These are phyloP conservation scores for Carassius carassius DNA, from an alignment of 2,113 vertebrate species.

Conservation along the genomic window DNA sequence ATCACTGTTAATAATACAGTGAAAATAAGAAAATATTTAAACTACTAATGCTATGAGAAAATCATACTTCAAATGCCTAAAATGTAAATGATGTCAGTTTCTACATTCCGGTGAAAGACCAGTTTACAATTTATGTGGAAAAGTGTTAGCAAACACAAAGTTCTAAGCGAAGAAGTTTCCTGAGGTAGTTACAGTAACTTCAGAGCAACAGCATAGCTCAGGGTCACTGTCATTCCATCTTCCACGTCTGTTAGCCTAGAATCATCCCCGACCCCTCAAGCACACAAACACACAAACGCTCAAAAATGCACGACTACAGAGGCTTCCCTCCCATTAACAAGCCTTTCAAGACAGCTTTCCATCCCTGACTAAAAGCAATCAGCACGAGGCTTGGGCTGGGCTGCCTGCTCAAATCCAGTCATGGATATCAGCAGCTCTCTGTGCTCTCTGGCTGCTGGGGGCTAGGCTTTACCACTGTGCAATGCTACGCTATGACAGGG, in stretches of 20 bases:
- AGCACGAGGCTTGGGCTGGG: constrained; percentile 73
- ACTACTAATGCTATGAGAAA: neutral
- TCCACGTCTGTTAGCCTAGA: constrained; percentile 71
- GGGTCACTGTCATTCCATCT: constrained; percentile 73
- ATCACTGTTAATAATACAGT: neutral
- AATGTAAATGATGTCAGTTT: neutral
- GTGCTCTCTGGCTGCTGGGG: constrained; percentile 68
- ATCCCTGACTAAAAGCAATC: constrained; percentile 76
- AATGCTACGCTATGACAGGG: constrained; percentile 63
- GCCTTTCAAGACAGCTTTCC: constrained; percentile 74
- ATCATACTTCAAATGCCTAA: constrained; percentile 10
- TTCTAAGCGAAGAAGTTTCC: constrained; percentile 37
- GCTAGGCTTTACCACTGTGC: constrained; percentile 66
- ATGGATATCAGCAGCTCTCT: constrained; percentile 76
- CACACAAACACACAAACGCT: constrained; percentile 40
- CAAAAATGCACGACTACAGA: constrained; percentile 66
- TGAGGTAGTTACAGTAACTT: constrained; percentile 43
- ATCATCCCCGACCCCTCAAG: constrained; percentile 71
- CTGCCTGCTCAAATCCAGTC: constrained; percentile 80
- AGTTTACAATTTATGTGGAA: neutral
- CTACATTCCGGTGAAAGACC: neutral
- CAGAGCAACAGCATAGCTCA: constrained; percentile 61
- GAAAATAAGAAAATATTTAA: neutral
- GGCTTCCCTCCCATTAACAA: constrained; percentile 69
- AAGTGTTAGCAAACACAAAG: constrained; percentile 35